Percentiles rank a stretch among this genome's conserved stretches.
phyloP scores from a whole-genome alignment of 2,113 vertebrate species.

The Centropus unirufus region DNA sequence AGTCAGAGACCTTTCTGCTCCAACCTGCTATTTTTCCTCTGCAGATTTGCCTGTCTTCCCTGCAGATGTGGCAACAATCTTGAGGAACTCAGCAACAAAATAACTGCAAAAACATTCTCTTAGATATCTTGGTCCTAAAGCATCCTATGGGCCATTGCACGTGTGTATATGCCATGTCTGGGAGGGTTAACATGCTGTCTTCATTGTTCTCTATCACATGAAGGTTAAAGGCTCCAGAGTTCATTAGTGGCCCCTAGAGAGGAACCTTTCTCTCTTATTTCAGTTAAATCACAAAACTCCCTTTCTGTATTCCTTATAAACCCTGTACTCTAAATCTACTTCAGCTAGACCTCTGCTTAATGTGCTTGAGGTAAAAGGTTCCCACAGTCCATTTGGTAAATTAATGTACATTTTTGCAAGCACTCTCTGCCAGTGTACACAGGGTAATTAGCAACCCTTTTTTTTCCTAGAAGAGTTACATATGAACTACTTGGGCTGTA shows the following conservation, averaged over 20 bases:
- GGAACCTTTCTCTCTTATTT: neutral
- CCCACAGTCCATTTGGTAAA: conserved; percentile 42
- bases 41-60: neutral
- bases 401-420: conserved; percentile 3
- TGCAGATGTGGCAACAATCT: neutral
- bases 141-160: neutral
- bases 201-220: neutral
- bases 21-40: neutral
- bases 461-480: neutral
- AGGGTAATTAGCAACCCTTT: conserved; percentile 22
- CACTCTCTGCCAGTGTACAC: neutral
- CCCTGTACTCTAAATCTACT: neutral
- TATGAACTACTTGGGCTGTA: neutral
- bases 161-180: neutral
- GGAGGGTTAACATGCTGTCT: neutral
- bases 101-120: neutral
- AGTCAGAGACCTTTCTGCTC: neutral
- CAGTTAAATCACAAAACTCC: neutral
- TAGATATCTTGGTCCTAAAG: neutral
- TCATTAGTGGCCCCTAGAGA: neutral
- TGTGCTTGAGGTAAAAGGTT: neutral
- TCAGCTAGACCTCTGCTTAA: neutral
- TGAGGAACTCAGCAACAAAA: neutral
- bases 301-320: neutral
- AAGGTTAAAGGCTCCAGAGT: neutral